Base-by-base conservation (phyloP, 2,888 invertebrate genomes). In the Drosophila yooni region DNA sequence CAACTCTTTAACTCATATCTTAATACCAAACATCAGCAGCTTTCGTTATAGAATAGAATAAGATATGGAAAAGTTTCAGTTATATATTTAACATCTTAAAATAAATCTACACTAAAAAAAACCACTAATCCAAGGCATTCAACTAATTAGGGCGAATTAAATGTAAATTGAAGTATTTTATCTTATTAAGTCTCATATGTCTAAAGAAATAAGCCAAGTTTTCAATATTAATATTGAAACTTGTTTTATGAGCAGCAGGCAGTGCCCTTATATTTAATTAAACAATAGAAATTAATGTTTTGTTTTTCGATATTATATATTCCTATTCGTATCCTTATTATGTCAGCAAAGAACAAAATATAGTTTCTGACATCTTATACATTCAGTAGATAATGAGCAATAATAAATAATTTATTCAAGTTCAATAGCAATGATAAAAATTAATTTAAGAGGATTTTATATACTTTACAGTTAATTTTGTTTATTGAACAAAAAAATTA, bases 1-100 rank as follows among this genome's bases (percentile, higher is more conserved):
- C 70, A 78, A 77, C 27, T 70, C 43, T 73, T 74, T 63, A 58
- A 48, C 46, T 40, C 46, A 18, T 18, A 73, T 53, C 43, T 61
- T 57, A 63, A 64, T 62, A 65, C 64, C 57, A 72, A 67, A 66
- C 71, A 67, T 67, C 66, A 70, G 71, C 62, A 10, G 34, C 18
- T 57, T 48, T 74, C 29, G 25, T 15, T 36, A 38, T 18, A 40
- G 11, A 31, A 56, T 29, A 31, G 11, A 46, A 21, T 1, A 38
- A 33, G 4, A 21, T 46, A 38, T 29, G 31, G 53, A 40, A 57
- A 73, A 59, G 50, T 59, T 63, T 46, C 34, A 38, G 50, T 46
- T 34, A 59, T 50, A 11, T 21, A 11, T 13, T 60, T 59, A 48
- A 63, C 59, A 64, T 51, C 38, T 50, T 15, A 29, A 52, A 29